A percentile compares a stretch with the other conserved stretches of the same genome.
Conservation (phyloP, 2,888 invertebrate genomes). For the Alentia gelatinosa region DNA sequence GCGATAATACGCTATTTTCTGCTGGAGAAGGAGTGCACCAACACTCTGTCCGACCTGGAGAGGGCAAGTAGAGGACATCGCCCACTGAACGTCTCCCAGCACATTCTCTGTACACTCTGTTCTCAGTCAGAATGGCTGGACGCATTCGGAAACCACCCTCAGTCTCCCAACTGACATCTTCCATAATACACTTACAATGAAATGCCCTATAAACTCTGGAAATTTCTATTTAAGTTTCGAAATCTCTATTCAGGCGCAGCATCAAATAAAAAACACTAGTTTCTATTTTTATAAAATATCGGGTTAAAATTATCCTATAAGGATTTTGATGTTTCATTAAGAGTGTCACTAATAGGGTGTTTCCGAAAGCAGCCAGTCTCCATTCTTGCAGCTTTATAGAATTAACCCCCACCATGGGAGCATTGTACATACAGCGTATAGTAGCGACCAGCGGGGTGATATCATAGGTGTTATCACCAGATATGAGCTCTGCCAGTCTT, state of each 20-base stretch:
- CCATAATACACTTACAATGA: not conserved
- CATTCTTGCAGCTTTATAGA: not conserved
- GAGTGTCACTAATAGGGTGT: not conserved
- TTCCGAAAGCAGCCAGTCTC: not conserved
- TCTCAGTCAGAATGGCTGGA: not conserved
- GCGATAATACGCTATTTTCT: slow-evolving; percentile 7
- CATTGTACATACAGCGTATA: no score
- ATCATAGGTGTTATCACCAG: no score
- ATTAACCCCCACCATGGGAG: no score
- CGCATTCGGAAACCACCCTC: not conserved
- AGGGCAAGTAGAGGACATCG: slow-evolving; percentile 30
- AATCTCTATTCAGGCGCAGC: not conserved
- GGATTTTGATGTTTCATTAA: not conserved
- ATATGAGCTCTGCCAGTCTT: no score
- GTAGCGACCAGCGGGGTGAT: no score
- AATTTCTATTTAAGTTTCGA: not conserved
- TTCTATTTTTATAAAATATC: not conserved
- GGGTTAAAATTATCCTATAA: not conserved
- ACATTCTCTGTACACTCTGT: not conserved
- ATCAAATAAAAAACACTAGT: not conserved
- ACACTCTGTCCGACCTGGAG: not conserved
- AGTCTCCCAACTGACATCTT: not conserved
- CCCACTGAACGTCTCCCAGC: no score
- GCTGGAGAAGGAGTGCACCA: slow-evolving; percentile 13
- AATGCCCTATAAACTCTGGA: not conserved